Conservation (phyloP, 37 sponge, comb jelly and placozoan genomes). For the Chondrosia reniformis region DNA sequence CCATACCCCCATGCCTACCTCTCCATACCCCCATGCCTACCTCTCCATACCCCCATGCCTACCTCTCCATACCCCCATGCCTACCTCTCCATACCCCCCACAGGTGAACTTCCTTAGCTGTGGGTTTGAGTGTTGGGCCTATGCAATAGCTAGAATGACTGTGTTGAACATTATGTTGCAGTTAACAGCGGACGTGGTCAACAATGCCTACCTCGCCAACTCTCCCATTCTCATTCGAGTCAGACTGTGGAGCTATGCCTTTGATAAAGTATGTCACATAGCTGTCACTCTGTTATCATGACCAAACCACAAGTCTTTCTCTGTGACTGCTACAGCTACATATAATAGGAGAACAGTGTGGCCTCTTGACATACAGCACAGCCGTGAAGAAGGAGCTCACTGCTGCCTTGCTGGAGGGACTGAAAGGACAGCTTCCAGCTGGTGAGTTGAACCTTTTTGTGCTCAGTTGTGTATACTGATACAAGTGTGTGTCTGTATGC, state of each 20-base stretch:
- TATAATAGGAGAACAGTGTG: not conserved
- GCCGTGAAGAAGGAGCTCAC: not conserved
- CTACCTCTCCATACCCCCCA: not conserved
- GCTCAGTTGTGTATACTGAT: not conserved
- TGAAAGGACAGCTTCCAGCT: not conserved
- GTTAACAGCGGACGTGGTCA: slow-evolving; percentile 13
- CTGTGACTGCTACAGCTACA: not conserved
- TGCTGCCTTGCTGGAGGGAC: not conserved
- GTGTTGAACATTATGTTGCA: slow-evolving; percentile 22
- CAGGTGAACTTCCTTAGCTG: not conserved
- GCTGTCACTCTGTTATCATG: too few species aligned
- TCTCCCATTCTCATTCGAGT: slow-evolving; percentile 63
- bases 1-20: too few species aligned
- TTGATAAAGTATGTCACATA: slow-evolving; percentile 68
- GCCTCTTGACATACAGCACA: not conserved
- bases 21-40: too few species aligned
- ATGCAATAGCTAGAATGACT: slow-evolving; percentile 11
- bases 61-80: not conserved
- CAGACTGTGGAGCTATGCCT: slow-evolving; percentile 72
- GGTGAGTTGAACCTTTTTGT: not conserved
- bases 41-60: not conserved
- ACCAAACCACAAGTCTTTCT: not conserved
- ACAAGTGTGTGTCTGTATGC: not conserved
- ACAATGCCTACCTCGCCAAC: slow-evolving; percentile 14
- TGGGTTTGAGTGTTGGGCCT: slow-evolving; percentile 24